Evolutionary conservation across 1,140 invertebrate genomes (phyloP), one percentile per base, ranked within the genome.

Genomic region (Drosophila micromelanica): DNA sequence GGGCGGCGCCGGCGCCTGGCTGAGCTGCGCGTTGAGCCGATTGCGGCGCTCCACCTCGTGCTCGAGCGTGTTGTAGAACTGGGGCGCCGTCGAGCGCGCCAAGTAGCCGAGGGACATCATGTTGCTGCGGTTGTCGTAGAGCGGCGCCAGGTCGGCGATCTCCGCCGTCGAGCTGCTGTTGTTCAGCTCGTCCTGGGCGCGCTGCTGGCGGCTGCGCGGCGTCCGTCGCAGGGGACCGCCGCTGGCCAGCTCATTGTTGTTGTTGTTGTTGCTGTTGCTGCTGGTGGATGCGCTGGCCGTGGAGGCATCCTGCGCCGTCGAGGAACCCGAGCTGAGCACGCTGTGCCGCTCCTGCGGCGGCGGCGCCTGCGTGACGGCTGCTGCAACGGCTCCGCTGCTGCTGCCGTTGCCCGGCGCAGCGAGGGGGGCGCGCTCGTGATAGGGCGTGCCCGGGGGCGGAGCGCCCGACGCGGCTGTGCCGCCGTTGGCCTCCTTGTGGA

Each of bases 381-480:
- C 71, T 52, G 48, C 27, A 0, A 42, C 38, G 40, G 51, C 27
- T 13, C 45, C 49, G n/a, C 59, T 52, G 46, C 20, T 42, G 52
- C 30, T 2, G 54, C 57, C 35, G 69, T 80, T 69, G 51, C 75
- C 46, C 32, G 32, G 32, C 7, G 7, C 32, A 7, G 9, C 32
- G 32, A 35, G 32, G 32, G 6, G 32, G 8, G 32, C 71, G 38
- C 89, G 92, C 82, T 93, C 94, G 70, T 91, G 93, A 60, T 90
- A 92, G 73, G 91, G 91, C 73, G 91, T 93, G 78, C 91, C 93
- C 48, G 68, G 84, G 54, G 86, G 91, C 48, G 76, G 92, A 64
- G 91, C 92, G 3, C 17, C 55, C 0, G 69, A n/a, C 0, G 46
- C 35, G 1, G 17, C 37, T 56, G 30, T 20, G 13, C n/a, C 13